A percentile compares a stretch with the other conserved stretches of the same genome.
These are phyloP conservation scores for Fistularia tabacaria DNA, from an alignment of 2,797 vertebrate species.

Conservation along the genomic window DNA sequence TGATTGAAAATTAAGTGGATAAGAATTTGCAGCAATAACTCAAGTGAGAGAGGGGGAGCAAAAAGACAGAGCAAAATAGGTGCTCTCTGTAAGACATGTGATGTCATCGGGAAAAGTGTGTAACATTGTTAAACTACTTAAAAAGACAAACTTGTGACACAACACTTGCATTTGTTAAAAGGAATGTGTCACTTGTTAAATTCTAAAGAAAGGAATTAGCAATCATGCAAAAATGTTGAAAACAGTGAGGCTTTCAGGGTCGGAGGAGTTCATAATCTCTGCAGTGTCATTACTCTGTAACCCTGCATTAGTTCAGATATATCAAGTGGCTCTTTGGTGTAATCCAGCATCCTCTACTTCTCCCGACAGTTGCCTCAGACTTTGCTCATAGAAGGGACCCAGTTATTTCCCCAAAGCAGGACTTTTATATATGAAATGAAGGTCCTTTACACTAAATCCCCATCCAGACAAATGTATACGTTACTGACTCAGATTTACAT, in stretches of 20 bases:
- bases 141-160: slow-evolving; percentile 62
- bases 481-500: too few relatives aligned
- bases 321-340: too few relatives aligned
- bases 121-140: slow-evolving; percentile 66
- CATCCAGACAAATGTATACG: too few relatives aligned
- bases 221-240: slow-evolving; percentile 45
- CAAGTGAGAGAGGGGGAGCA: slow-evolving; percentile 25
- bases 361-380: too few relatives aligned
- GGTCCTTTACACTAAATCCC: too few relatives aligned
- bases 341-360: too few relatives aligned
- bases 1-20: slow-evolving; percentile 65
- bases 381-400: too few relatives aligned
- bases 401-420: too few relatives aligned
- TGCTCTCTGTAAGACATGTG: slow-evolving; percentile 59
- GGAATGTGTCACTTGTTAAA: slow-evolving; percentile 66
- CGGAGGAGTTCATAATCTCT: slow-evolving; percentile 32
- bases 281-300: too few relatives aligned
- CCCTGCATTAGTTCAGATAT: too few relatives aligned
- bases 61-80: slow-evolving; percentile 45
- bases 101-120: slow-evolving; percentile 75
- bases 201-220: slow-evolving; percentile 47
- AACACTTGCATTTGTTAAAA: slow-evolving; percentile 57
- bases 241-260: slow-evolving; percentile 28
- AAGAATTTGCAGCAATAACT: slow-evolving; percentile 56
- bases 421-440: too few relatives aligned